phyloP scores from a whole-genome alignment of 1,140 invertebrate species.

The Mizuhopecten yessoensis region DNA sequence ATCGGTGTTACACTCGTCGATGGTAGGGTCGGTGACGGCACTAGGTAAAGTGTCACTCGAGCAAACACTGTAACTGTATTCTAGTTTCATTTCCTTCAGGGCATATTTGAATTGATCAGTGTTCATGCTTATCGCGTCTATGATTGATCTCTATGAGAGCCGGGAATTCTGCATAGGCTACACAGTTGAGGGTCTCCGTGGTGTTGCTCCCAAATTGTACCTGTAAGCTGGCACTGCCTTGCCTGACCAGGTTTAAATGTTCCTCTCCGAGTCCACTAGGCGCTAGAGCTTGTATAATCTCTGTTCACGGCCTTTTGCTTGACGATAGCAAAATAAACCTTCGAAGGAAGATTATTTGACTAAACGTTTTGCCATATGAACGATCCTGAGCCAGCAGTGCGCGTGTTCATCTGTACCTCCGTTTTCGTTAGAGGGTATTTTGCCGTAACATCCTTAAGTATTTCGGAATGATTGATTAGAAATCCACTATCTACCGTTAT shows the following conservation, averaged over 20 bases:
- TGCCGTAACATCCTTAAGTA: constrained; percentile 46
- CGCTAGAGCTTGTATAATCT: constrained; percentile 50
- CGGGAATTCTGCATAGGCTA: constrained; percentile 45
- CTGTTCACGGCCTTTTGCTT: constrained; percentile 54
- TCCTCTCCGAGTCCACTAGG: constrained; percentile 52
- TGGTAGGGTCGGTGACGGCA: neutral
- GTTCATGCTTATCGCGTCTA: constrained; percentile 55
- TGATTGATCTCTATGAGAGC: constrained; percentile 53
- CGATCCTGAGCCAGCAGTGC: constrained; percentile 52
- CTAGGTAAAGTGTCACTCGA: constrained; percentile 46
- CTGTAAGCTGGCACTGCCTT: constrained; percentile 56
- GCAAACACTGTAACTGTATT: constrained; percentile 12
- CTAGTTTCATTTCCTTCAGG: neutral
- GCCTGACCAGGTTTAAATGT: too few relatives aligned
- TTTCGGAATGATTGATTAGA: constrained; percentile 51
- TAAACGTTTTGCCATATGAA: constrained; percentile 58
- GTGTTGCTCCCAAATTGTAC: constrained; percentile 47
- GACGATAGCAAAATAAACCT: constrained; percentile 47
- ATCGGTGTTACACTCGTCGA: constrained; percentile 51
- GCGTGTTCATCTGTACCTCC: constrained; percentile 56
- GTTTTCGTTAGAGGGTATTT: constrained; percentile 54
- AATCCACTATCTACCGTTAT: constrained; percentile 46
- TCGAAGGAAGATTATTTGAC: constrained; percentile 50
- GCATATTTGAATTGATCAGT: constrained; percentile 25
- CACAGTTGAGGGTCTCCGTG: constrained; percentile 52